Evolutionary conservation across 2,797 vertebrate genomes (phyloP).

Genomic region (Liparis tanakae): DNA sequence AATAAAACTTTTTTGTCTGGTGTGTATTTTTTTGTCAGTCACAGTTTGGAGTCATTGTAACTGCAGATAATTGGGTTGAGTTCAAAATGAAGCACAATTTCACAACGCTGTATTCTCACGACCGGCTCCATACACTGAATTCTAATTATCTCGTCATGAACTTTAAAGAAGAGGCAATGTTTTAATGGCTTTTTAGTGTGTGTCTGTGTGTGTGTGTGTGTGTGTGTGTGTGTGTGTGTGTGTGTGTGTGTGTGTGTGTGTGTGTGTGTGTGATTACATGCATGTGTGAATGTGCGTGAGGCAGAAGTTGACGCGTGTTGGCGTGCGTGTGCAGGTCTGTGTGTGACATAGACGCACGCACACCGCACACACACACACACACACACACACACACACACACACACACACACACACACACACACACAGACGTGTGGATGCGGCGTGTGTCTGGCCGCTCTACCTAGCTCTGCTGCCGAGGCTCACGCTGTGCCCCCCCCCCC

Average conservation of each 20-base stretch:
- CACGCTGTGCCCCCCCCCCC: constrained; percentile 75
- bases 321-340: constrained; percentile 18
- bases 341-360: constrained; percentile 38
- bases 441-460: constrained; percentile 77
- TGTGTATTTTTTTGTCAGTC: constrained; percentile 56
- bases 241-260: background rate
- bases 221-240: constrained; percentile 1
- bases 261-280: constrained; percentile 3
- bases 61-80: constrained; percentile 78
- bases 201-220: background rate
- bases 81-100: constrained; percentile 76
- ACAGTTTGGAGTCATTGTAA: constrained; percentile 72
- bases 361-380: constrained; percentile 66
- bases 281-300: constrained; percentile 13
- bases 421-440: constrained; percentile 73
- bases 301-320: constrained; percentile 9
- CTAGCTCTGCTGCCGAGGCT: constrained; percentile 69
- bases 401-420: too few species aligned
- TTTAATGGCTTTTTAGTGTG: constrained; percentile 69
- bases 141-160: constrained; percentile 82
- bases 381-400: too few species aligned
- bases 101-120: constrained; percentile 75
- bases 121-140: constrained; percentile 77
- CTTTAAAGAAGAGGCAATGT: constrained; percentile 67
- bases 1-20: constrained; percentile 44